These are phyloP conservation scores for Alosa alosa DNA, from an alignment of 2,113 vertebrate species.

Conservation along the genomic window DNA sequence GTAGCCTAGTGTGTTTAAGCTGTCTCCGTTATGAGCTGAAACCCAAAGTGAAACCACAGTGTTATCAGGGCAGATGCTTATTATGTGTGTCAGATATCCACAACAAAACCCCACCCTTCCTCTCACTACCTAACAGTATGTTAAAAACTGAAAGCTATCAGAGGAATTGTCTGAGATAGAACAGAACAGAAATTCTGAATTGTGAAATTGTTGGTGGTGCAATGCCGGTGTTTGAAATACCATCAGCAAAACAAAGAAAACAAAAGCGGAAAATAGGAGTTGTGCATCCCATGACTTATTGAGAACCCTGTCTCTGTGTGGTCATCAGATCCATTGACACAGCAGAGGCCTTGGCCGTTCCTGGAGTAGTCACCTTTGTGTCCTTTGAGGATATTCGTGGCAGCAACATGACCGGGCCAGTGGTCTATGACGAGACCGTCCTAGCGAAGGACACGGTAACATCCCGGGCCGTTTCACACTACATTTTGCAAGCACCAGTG, in stretches of 20 bases:
- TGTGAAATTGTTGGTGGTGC: not conserved
- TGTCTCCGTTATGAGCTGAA: not conserved
- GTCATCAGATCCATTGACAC: constrained; percentile 77
- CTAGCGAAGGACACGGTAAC: constrained; percentile 79
- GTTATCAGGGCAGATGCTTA: not conserved
- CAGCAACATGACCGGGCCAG: constrained; percentile 77
- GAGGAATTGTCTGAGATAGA: too few species aligned
- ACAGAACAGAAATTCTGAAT: not conserved
- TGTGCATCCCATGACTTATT: not conserved
- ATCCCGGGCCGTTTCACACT: not conserved
- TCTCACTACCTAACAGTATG: not conserved
- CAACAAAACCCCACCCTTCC: not conserved
- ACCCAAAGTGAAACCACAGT: not conserved
- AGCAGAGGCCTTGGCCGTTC: constrained; percentile 71
- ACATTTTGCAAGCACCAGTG: not conserved
- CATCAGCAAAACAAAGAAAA: not conserved
- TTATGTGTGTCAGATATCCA: not conserved
- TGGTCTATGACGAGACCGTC: constrained; percentile 80
- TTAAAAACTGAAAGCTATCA: not conserved
- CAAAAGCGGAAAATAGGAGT: not conserved
- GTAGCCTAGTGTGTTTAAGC: not conserved
- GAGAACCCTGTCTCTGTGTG: not conserved
- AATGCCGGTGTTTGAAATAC: not conserved
- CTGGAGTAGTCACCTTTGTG: constrained; percentile 83
- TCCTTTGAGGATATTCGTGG: constrained; percentile 82